These are phyloP conservation scores for Acropora tenuis DNA, from an alignment of 64 coral and sea anemone genomes.

Conservation along the genomic window DNA sequence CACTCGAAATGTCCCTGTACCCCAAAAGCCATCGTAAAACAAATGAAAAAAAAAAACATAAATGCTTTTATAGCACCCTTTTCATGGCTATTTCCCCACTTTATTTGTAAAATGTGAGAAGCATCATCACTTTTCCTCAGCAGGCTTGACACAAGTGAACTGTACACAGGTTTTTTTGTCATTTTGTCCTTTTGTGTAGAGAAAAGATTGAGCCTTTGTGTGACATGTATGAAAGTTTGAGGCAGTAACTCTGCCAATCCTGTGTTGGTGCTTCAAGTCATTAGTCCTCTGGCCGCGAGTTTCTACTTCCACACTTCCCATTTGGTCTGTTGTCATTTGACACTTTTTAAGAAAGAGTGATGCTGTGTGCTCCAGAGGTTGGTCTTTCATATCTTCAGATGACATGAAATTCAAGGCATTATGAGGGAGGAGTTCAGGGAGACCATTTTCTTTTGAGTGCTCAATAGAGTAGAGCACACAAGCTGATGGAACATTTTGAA, in stretches of 20 bases:
- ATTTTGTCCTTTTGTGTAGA: slow-evolving; percentile 59
- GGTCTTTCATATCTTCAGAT: slow-evolving; percentile 51
- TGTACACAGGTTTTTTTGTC: slow-evolving; percentile 30
- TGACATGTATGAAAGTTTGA: slow-evolving; percentile 60
- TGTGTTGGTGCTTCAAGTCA: slow-evolving; percentile 35
- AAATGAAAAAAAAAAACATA: slow-evolving; percentile 35
- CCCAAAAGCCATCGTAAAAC: not conserved
- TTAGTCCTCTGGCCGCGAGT: slow-evolving; percentile 38
- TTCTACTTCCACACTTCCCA: slow-evolving; percentile 51
- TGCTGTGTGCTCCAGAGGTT: slow-evolving; percentile 47
- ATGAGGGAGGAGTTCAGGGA: slow-evolving; percentile 13
- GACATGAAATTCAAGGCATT: slow-evolving; percentile 59
- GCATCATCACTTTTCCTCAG: slow-evolving; percentile 43
- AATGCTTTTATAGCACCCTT: slow-evolving; percentile 53
- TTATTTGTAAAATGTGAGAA: slow-evolving; percentile 56
- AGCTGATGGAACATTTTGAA: slow-evolving; percentile 39
- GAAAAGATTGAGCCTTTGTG: slow-evolving; percentile 59
- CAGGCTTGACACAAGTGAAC: slow-evolving; percentile 22
- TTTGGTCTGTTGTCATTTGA: slow-evolving; percentile 46
- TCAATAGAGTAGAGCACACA: slow-evolving; percentile 68
- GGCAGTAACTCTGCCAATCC: slow-evolving; percentile 54
- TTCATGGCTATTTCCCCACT: slow-evolving; percentile 50
- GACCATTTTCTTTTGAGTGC: slow-evolving; percentile 27
- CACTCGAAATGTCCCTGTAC: not conserved
- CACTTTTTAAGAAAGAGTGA: slow-evolving; percentile 34